Percentiles rank a stretch among this genome's conserved stretches.
These are phyloP conservation scores for Numida meleagris DNA, from an alignment of 2,113 vertebrate genomes.

Conservation along the genomic window DNA sequence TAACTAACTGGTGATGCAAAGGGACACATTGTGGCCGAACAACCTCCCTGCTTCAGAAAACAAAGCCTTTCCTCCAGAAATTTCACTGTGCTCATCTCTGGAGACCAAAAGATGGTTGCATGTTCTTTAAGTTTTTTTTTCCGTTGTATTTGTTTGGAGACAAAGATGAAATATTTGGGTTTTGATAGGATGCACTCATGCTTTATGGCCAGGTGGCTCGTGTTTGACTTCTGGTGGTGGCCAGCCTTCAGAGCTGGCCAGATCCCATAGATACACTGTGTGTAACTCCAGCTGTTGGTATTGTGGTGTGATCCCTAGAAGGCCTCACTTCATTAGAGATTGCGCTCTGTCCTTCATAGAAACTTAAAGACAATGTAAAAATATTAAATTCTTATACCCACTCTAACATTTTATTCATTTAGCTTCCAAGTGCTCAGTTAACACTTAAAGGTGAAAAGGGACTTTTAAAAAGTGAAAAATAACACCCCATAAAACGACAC, in stretches of 20 bases:
- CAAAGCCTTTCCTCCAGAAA: neutral
- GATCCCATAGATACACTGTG: neutral
- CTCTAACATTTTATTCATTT: neutral
- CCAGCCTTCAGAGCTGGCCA: slow-evolving; percentile 6
- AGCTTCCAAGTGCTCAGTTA: neutral
- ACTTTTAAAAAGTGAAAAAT: neutral
- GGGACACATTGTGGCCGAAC: neutral
- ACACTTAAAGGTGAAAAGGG: neutral
- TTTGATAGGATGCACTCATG: slow-evolving; percentile 5
- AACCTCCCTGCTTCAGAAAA: neutral
- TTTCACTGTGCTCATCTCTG: neutral
- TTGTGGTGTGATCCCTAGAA: neutral
- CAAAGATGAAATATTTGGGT: slow-evolving; percentile 34
- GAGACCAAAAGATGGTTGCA: neutral
- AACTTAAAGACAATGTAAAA: neutral
- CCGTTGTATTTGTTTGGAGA: slow-evolving; percentile 29
- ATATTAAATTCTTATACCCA: neutral
- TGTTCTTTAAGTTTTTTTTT: slow-evolving; percentile 13
- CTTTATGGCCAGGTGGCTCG: slow-evolving; percentile 53
- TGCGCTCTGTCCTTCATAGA: neutral
- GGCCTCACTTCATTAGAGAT: neutral
- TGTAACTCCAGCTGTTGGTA: neutral
- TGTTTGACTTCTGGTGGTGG: slow-evolving; percentile 32
- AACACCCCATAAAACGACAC: neutral
- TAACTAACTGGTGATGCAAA: neutral